Percentiles rank a stretch among this genome's conserved stretches.
Evolutionary conservation across 2,113 vertebrate genomes (phyloP).

Genomic region (Haemorhous mexicanus): DNA sequence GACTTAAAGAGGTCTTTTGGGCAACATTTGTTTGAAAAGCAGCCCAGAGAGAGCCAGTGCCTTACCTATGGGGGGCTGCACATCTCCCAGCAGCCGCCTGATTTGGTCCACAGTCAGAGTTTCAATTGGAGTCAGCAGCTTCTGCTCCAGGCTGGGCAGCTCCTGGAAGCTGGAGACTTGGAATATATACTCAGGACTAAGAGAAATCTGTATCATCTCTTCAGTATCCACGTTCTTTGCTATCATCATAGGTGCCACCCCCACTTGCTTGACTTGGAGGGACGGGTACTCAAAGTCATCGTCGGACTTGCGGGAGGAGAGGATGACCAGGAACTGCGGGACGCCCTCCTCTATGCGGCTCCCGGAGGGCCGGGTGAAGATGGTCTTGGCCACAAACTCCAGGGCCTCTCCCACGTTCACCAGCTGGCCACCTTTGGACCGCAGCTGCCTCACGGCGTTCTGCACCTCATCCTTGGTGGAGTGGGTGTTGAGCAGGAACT

Average conservation of each 20-base stretch:
- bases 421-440: slow-evolving; percentile 78
- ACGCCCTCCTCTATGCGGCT: slow-evolving; percentile 92
- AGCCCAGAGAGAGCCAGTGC: neutral
- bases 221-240: slow-evolving; percentile 76
- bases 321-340: slow-evolving; percentile 90
- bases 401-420: slow-evolving; percentile 85
- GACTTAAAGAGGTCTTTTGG: neutral
- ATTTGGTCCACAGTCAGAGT: slow-evolving; percentile 75
- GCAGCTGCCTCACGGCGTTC: slow-evolving; percentile 74
- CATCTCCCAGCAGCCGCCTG: slow-evolving; percentile 39
- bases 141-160: slow-evolving; percentile 79
- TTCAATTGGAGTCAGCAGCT: slow-evolving; percentile 79
- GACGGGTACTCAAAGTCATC: slow-evolving; percentile 84
- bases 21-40: neutral
- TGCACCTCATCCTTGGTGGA: slow-evolving; percentile 86
- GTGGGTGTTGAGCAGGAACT: slow-evolving; percentile 85
- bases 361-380: slow-evolving; percentile 87
- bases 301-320: slow-evolving; percentile 81
- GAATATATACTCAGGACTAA: slow-evolving; percentile 81
- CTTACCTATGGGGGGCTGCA: slow-evolving; percentile 40
- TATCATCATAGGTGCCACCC: slow-evolving; percentile 83
- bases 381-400: slow-evolving; percentile 83
- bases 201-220: slow-evolving; percentile 83
- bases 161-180: slow-evolving; percentile 83
- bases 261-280: slow-evolving; percentile 78